Evolutionary conservation across 2,888 invertebrate species (phyloP), one percentile per base, ranked within the genome.

Genomic region (Mesorhabditis belari): DNA sequence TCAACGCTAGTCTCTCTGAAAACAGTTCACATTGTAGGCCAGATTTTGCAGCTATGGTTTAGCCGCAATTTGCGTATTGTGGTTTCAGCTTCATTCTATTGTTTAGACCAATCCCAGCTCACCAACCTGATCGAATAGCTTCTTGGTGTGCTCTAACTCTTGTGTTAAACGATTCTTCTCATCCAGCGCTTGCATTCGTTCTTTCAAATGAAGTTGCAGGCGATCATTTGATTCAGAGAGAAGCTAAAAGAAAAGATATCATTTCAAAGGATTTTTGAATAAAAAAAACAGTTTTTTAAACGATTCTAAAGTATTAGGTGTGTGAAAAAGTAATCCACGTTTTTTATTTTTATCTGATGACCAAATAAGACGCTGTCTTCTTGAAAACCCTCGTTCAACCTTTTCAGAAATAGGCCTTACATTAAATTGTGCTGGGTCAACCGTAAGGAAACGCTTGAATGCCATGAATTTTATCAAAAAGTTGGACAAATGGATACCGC

Each of bases 141-240:
- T 95, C 70, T 91, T 87, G 60, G 91, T 90, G 83, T 92, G 90
- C 78, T 98, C 96, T 77, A 98, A 83, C 83, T 98, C 95, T 80
- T 94, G 93, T 0, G 91, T 92, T 17, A 98, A 85, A 2, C 89
- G 88, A 82, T 96, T 98, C 85, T 96, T 98, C 83, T 98, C 98
- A 82, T 98, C 96, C 28, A 98, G 84, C 0, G 95, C 91, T 56
- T 94, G 92, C 95, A 96, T 98, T 61, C 96, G 87, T 82, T 98
- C 98, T 81, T 95, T 94, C 51, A 99, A 86, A 84, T 99, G 98
- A 21, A 93, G 91, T 86, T 99, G 98, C 75, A 99, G 85, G 74
- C 98, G 87, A 82, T 98, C 98, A 82, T 98, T 98, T 0, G 94
- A 95, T 85, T 98, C 98, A 44, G 87, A 91, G 28, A 99, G 86